Percentiles rank a stretch among this genome's conserved stretches.
These are phyloP conservation scores for Nilaparvata lugens DNA, from an alignment of 1,140 invertebrate genomes.

Conservation along the genomic window DNA sequence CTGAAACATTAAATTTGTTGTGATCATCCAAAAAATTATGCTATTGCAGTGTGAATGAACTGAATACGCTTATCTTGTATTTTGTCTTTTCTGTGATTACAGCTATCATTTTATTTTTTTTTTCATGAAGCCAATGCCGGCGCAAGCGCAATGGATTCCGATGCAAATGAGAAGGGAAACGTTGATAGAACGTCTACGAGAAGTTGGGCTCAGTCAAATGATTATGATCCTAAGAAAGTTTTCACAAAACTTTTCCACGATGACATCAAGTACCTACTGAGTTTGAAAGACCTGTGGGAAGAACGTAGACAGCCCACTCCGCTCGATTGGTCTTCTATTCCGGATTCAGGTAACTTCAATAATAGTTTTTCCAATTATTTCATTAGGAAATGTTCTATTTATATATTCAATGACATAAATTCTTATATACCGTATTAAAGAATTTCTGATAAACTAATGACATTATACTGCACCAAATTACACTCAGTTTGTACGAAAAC, in stretches of 20 bases:
- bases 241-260: constrained; percentile 88
- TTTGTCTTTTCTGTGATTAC: too few species aligned
- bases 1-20: not conserved
- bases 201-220: constrained; percentile 72
- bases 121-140: constrained; percentile 41
- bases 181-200: constrained; percentile 77
- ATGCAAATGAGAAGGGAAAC: constrained; percentile 52
- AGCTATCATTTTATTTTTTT: too few species aligned
- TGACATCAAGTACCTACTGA: constrained; percentile 91
- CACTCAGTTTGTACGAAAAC: too few species aligned
- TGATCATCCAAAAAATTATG: too few species aligned
- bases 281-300: constrained; percentile 94
- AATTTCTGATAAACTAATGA: too few species aligned
- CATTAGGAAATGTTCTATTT: too few species aligned
- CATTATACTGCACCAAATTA: too few species aligned
- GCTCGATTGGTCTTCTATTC: constrained; percentile 58
- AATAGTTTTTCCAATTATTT: too few species aligned
- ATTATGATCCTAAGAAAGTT: constrained; percentile 76
- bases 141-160: constrained; percentile 37
- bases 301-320: constrained; percentile 72
- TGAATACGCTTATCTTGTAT: too few species aligned
- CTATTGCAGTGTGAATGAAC: too few species aligned
- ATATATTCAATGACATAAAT: too few species aligned
- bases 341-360: constrained; percentile 42
- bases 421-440: too few species aligned